Evolutionary conservation across 2,797 vertebrate genomes (phyloP).

Genomic region (Rhodeus uyekii): DNA sequence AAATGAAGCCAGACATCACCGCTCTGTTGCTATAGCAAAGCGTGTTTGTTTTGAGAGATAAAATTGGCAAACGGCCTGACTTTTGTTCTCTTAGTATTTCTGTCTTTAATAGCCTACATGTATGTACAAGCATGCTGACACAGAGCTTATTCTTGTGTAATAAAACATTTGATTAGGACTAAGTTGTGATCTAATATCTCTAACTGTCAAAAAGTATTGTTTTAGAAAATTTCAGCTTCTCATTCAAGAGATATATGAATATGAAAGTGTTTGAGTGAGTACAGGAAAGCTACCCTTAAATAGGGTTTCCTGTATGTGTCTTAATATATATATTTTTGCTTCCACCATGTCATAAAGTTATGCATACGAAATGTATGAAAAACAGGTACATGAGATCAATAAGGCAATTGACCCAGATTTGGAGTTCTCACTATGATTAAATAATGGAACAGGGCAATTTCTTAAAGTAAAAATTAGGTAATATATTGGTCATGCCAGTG

Average conservation of each 20-base stretch:
- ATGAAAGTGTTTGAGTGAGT: background rate
- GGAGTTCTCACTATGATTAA: background rate
- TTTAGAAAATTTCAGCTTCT: background rate
- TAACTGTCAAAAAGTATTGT: background rate
- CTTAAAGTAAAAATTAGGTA: background rate
- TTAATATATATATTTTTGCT: no score
- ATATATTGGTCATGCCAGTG: background rate
- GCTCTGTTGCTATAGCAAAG: constrained; percentile 1
- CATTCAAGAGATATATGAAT: background rate
- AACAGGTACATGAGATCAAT: background rate
- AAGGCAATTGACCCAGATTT: background rate
- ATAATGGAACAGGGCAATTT: background rate
- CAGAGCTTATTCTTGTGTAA: constrained; percentile 10
- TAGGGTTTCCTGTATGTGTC: background rate
- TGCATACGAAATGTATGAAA: background rate
- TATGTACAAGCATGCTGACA: constrained; percentile 41
- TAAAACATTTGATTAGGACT: background rate
- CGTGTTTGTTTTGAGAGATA: constrained; percentile 24
- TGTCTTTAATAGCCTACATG: constrained; percentile 21
- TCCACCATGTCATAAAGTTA: background rate
- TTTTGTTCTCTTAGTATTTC: constrained; percentile 23
- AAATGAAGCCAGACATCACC: background rate
- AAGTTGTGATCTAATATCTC: constrained; percentile 9
- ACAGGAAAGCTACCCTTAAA: background rate
- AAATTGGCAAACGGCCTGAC: background rate